phyloP scores from a whole-genome alignment of 2,797 vertebrate genomes.

The Enteromius paludinosus region DNA sequence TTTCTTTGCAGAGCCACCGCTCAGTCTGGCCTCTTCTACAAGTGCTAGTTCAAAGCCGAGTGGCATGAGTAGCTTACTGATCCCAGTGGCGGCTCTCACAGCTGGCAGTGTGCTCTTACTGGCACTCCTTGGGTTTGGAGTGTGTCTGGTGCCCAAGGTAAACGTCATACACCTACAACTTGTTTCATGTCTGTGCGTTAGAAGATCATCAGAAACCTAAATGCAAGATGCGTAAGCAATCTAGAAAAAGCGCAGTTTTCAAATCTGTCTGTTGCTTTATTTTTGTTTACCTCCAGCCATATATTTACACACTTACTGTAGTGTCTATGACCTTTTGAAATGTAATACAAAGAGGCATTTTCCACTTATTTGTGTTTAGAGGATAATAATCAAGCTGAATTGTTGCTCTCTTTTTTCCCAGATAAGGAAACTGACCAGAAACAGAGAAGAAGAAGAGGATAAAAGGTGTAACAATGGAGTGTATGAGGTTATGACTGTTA shows the following conservation, averaged over 20 bases:
- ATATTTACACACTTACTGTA: background rate
- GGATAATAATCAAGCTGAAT: background rate
- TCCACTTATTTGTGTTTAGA: background rate
- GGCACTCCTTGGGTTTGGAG: background rate
- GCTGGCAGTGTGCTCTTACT: constrained; percentile 35
- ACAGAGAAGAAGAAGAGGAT: background rate
- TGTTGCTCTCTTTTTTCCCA: background rate
- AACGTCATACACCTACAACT: background rate
- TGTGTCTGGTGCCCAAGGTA: constrained; percentile 44
- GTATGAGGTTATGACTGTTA: constrained; percentile 31
- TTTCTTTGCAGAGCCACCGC: background rate
- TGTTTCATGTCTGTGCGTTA: background rate
- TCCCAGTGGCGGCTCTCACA: background rate
- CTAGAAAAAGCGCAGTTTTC: background rate
- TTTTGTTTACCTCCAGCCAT: background rate
- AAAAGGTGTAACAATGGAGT: constrained; percentile 2
- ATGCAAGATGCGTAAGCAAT: background rate
- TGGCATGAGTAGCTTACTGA: background rate
- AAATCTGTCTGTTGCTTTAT: background rate
- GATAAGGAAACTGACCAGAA: background rate
- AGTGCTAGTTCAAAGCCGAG: background rate
- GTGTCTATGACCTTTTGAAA: background rate
- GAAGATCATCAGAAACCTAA: background rate
- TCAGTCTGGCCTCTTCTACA: background rate
- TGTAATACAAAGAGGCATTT: background rate